Evolutionary conservation across 2,797 vertebrate genomes (phyloP).

Genomic region (Tolypeutes matacus): DNA sequence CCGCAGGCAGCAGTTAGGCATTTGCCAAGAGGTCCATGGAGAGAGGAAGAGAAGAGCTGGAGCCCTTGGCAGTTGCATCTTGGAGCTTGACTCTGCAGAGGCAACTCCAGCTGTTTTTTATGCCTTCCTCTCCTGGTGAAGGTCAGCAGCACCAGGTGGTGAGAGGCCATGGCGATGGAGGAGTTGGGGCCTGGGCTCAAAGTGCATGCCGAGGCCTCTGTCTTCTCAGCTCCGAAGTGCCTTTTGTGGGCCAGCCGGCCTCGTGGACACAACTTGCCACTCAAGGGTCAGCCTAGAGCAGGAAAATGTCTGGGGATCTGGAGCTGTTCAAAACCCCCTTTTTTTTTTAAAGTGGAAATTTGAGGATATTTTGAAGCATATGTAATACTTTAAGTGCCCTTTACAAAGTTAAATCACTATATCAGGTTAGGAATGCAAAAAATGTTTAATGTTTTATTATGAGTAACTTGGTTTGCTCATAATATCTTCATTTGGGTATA

Average conservation of each 20-base stretch:
- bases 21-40: conserved; percentile 24
- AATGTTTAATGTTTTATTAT: no score
- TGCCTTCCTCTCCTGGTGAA: neutral
- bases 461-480: conserved; percentile 59
- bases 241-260: neutral
- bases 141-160: neutral
- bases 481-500: conserved; percentile 56
- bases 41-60: neutral
- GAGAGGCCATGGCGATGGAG: neutral
- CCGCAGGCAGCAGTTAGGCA: neutral
- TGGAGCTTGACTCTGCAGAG: neutral
- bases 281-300: neutral
- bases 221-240: neutral
- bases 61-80: neutral
- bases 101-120: neutral
- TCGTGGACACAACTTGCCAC: neutral
- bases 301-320: neutral
- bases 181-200: no score
- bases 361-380: conserved; percentile 61
- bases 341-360: conserved; percentile 45
- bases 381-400: conserved; percentile 48
- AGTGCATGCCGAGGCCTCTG: rapidly evolving
- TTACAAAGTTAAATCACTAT: conserved; percentile 67
- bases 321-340: conserved; percentile 31
- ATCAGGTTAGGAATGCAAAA: conserved; percentile 72